A percentile compares a stretch with the other conserved stretches of the same genome.
These are phyloP conservation scores for Thaumatotibia leucotreta DNA, from an alignment of 1,140 invertebrate species.

Conservation along the genomic window DNA sequence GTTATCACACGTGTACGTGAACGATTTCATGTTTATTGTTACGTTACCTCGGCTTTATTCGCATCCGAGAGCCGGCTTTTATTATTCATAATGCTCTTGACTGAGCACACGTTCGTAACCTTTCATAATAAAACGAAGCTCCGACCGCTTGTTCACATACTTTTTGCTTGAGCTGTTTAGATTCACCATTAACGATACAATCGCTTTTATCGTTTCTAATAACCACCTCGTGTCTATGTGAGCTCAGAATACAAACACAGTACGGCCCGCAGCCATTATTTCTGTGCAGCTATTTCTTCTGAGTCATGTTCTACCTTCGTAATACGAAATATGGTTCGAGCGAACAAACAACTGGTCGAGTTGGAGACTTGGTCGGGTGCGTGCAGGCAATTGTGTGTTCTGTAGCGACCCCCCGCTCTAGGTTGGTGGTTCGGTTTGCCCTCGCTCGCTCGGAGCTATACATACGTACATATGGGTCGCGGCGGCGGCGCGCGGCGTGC, in stretches of 20 bases:
- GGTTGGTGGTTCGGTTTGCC: constrained; percentile 45
- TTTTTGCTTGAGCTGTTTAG: constrained; percentile 9
- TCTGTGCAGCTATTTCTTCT: constrained; percentile 12
- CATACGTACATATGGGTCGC: constrained; percentile 49
- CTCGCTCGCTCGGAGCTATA: constrained; percentile 58
- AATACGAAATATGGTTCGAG: constrained; percentile 12
- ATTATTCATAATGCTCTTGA: constrained; percentile 12
- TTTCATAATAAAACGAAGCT: constrained; percentile 11
- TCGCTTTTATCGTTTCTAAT: constrained; percentile 11
- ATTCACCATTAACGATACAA: constrained; percentile 8
- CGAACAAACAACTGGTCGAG: constrained; percentile 51
- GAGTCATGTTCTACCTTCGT: constrained; percentile 12
- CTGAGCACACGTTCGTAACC: constrained; percentile 2
- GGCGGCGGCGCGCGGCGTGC: constrained; percentile 46
- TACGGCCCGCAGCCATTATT: constrained; percentile 3
- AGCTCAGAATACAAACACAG: constrained; percentile 9
- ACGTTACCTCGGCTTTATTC: neutral
- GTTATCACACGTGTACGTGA: constrained; percentile 8
- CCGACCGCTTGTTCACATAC: neutral
- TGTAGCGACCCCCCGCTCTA: constrained; percentile 52
- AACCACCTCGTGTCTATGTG: constrained; percentile 8
- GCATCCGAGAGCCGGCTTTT: constrained; percentile 7
- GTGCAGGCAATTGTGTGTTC: constrained; percentile 42
- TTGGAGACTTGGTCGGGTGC: constrained; percentile 53
- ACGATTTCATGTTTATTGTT: constrained; percentile 13